phyloP scores from a whole-genome alignment of 2,797 vertebrate genomes.

The Nothura maculosa region DNA sequence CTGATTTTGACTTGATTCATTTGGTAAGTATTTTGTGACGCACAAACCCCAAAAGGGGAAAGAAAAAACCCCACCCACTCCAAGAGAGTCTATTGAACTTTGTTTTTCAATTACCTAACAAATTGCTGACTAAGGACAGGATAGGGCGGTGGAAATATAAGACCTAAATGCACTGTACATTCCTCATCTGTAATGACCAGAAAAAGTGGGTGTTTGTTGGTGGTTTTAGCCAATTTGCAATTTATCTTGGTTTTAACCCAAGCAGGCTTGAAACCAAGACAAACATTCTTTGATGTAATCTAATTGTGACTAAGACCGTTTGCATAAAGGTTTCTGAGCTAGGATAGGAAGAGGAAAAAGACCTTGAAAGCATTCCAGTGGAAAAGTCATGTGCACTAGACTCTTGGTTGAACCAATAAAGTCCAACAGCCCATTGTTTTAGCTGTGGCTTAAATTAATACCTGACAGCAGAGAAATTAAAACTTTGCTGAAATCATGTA shows the following conservation, averaged over 20 bases:
- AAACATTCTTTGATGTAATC: conserved; percentile 81
- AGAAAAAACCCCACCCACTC: conserved; percentile 66
- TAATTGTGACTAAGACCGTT: conserved; percentile 73
- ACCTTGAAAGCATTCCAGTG: conserved; percentile 70
- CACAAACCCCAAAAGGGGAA: conserved; percentile 59
- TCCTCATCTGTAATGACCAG: conserved; percentile 62
- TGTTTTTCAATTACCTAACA: conserved; percentile 55
- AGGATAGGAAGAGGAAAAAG: conserved; percentile 64
- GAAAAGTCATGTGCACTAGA: conserved; percentile 56
- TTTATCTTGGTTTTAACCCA: conserved; percentile 83
- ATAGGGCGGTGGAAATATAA: conserved; percentile 42
- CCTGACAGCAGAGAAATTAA: conserved; percentile 57
- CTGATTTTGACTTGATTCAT: neutral
- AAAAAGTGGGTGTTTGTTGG: conserved; percentile 57
- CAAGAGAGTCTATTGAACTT: conserved; percentile 56
- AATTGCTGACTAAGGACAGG: conserved; percentile 75
- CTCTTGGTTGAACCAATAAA: conserved; percentile 42
- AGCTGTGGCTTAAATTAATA: conserved; percentile 53
- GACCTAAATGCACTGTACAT: conserved; percentile 29
- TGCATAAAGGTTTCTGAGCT: conserved; percentile 59
- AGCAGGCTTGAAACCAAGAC: conserved; percentile 80
- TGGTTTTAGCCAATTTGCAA: conserved; percentile 59
- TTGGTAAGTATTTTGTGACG: conserved; percentile 40
- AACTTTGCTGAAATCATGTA: conserved; percentile 34
- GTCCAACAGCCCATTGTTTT: conserved; percentile 55